Evolutionary conservation across 2,888 invertebrate species (phyloP).

Genomic region (Phengaris alcon): DNA sequence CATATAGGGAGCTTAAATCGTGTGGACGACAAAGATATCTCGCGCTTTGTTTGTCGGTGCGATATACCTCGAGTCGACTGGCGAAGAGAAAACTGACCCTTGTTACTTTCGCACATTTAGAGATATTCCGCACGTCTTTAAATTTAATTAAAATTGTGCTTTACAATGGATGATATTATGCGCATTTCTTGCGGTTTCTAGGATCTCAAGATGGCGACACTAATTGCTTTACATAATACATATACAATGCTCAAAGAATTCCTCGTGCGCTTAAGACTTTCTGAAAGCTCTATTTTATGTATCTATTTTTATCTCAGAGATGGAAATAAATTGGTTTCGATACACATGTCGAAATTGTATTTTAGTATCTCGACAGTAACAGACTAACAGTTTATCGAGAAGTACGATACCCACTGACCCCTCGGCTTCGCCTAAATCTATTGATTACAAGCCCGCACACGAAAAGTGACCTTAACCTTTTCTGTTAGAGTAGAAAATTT

Average conservation of each 20-base stretch:
- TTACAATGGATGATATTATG: background rate
- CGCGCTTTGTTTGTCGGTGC: too few species aligned
- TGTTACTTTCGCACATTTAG: too few species aligned
- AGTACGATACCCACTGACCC: background rate
- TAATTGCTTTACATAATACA: background rate
- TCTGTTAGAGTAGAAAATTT: background rate
- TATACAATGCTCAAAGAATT: background rate
- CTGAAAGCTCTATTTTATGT: background rate
- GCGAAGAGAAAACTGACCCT: too few species aligned
- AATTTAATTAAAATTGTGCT: background rate
- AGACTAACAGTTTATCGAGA: slow-evolving; percentile 10
- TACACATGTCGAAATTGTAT: background rate
- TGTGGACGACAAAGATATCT: too few species aligned
- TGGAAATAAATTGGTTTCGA: slow-evolving; percentile 29
- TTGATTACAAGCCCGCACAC: background rate
- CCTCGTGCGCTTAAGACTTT: background rate
- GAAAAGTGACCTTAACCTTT: slow-evolving; percentile 18
- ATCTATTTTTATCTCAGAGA: background rate
- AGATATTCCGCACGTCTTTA: too few species aligned
- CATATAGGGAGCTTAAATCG: too few species aligned
- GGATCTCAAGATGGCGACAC: background rate
- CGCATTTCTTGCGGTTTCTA: background rate
- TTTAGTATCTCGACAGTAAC: background rate
- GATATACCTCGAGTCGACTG: too few species aligned
- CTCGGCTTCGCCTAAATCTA: slow-evolving; percentile 5